phyloP scores from a whole-genome alignment of 1,140 invertebrate genomes.

The Papilio aristodemus region DNA sequence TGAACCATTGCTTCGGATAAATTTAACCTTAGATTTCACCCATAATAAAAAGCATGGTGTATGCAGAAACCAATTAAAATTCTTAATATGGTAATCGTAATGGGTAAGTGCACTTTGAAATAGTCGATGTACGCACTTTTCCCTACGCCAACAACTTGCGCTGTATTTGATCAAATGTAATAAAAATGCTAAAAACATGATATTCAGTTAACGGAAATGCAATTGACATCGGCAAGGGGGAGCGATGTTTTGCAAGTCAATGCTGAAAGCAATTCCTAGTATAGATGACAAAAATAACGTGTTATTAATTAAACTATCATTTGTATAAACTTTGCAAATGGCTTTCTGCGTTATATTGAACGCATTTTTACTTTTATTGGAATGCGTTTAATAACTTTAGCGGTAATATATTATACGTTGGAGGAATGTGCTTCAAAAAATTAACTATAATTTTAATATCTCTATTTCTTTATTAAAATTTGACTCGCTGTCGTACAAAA shows the following conservation, averaged over 20 bases:
- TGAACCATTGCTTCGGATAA: no score
- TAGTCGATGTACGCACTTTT: conserved; percentile 2
- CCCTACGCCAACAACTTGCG: neutral
- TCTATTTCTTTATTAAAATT: no score
- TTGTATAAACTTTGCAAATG: neutral
- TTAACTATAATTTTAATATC: no score
- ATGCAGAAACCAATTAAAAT: neutral
- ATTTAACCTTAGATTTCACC: no score
- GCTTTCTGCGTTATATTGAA: neutral
- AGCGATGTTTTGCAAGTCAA: conserved; percentile 43
- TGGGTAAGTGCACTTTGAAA: neutral
- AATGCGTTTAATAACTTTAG: neutral
- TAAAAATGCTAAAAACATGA: neutral
- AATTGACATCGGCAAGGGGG: conserved; percentile 39
- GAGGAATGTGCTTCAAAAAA: no score
- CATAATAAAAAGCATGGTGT: no score
- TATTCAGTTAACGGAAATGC: conserved; percentile 31
- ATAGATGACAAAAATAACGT: conserved; percentile 16
- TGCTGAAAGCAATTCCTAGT: conserved; percentile 26
- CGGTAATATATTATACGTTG: no score
- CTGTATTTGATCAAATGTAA: conserved; percentile 7
- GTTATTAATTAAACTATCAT: conserved; percentile 2
- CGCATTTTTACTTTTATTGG: neutral
- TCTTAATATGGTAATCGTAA: neutral
- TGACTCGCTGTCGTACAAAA: neutral